Evolutionary conservation across 37 sponge, comb jelly and placozoan genomes (phyloP).

Genomic region (Bolinopsis microptera): DNA sequence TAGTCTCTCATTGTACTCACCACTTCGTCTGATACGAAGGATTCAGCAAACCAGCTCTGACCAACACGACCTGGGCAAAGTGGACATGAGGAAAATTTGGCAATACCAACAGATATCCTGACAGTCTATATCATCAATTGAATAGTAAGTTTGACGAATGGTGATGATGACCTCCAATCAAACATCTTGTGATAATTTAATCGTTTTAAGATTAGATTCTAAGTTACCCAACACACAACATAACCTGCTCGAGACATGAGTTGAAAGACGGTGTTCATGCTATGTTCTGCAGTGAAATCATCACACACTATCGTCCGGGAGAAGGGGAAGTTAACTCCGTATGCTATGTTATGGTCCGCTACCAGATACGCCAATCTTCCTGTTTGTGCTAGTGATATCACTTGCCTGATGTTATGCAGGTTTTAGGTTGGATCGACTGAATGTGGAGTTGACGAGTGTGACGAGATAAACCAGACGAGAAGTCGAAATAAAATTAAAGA

Average conservation of each 20-base stretch:
- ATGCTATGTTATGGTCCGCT: constrained; percentile 55
- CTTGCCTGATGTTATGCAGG: constrained; percentile 12
- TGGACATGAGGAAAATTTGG: no score
- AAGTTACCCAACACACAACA: not conserved
- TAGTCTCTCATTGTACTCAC: not conserved
- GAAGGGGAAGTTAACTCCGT: constrained; percentile 65
- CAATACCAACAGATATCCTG: no score
- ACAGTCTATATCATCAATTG: no score
- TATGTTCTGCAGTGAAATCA: constrained; percentile 2
- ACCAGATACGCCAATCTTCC: constrained; percentile 37
- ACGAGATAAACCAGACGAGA: no score
- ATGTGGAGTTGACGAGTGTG: no score
- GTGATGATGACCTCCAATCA: no score
- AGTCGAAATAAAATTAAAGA: no score
- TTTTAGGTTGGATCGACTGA: no score
- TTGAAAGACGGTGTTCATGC: constrained; percentile 63
- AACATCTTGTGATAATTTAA: not conserved
- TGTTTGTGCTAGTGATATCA: not conserved
- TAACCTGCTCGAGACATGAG: constrained; percentile 57
- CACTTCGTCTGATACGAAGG: constrained; percentile 35
- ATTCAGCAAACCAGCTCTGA: constrained; percentile 63
- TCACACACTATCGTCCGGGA: constrained; percentile 54
- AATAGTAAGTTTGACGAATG: no score
- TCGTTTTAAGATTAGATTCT: not conserved
- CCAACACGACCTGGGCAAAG: constrained; percentile 47